Percentiles rank a stretch among this genome's conserved stretches.
phyloP scores from a whole-genome alignment of 2,113 vertebrate species.

The Gila orcuttii region DNA sequence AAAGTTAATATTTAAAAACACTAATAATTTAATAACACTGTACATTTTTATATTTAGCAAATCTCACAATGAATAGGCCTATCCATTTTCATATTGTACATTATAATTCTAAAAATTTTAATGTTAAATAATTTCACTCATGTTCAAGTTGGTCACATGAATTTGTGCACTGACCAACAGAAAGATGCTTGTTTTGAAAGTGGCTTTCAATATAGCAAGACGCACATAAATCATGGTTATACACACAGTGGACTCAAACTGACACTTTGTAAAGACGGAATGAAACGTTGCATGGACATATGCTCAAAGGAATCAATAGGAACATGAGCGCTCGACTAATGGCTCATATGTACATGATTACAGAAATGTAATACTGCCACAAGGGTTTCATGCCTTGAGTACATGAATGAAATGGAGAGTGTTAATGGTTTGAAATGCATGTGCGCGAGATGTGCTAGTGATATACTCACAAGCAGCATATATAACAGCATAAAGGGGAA shows the following conservation, averaged over 20 bases:
- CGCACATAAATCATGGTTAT: slow-evolving; percentile 1
- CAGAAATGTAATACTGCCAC: slow-evolving; percentile 54
- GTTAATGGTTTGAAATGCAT: slow-evolving; percentile 53
- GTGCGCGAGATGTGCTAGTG: slow-evolving; percentile 37
- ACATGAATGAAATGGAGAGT: slow-evolving; percentile 52
- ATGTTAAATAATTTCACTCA: background rate
- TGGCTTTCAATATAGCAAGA: background rate
- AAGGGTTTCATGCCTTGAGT: slow-evolving; percentile 47
- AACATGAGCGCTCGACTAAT: slow-evolving; percentile 57
- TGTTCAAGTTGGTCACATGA: too few species aligned
- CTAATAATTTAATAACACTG: background rate
- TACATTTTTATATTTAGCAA: background rate
- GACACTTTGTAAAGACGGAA: slow-evolving; percentile 8
- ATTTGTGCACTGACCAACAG: too few species aligned
- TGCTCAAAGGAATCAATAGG: slow-evolving; percentile 59
- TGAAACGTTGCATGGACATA: slow-evolving; percentile 38
- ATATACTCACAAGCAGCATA: slow-evolving; percentile 44
- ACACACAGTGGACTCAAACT: background rate
- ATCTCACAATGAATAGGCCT: background rate
- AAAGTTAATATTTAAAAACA: background rate
- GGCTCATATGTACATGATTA: slow-evolving; percentile 54
- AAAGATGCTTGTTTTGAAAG: too few species aligned
- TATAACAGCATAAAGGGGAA: slow-evolving; percentile 45
- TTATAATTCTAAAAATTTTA: background rate
- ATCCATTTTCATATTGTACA: background rate